Evolutionary conservation across 2,113 vertebrate species (phyloP).

Genomic region (Mus musculus): GRCm39 chr11:52067001-52067500

Average conservation of each 20-base stretch:
- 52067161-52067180: not conserved
- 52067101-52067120: not conserved
- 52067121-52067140: not conserved
- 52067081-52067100: not conserved
- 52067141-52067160: conserved; percentile 11
- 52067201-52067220: conserved; percentile 14
- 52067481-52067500: no score
- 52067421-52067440: no score
- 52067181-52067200: not conserved
- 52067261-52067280: no score
- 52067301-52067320: not conserved
- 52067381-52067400: no score
- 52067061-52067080: not conserved
- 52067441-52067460: no score
- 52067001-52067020: not conserved
- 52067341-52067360: no score
- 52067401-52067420: no score
- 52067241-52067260: not conserved
- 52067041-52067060: not conserved
- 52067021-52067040: not conserved
- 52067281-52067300: not conserved
- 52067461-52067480: no score
- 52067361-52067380: no score
- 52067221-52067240: not conserved
- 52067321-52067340: no score